Base-by-base conservation (phyloP, 1,140 invertebrate genomes). In the Belonocnema kinseyi region DNA sequence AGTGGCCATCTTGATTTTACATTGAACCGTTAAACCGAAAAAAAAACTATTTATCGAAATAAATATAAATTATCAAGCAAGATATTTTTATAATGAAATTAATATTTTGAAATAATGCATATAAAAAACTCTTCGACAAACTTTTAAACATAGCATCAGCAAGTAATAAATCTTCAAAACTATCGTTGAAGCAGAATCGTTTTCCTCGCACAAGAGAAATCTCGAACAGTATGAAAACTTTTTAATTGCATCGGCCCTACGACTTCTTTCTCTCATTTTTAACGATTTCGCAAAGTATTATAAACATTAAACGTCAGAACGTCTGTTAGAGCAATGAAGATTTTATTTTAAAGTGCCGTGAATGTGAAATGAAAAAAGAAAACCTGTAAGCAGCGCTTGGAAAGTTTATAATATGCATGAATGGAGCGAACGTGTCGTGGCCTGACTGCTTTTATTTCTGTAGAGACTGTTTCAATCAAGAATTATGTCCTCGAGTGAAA, bases 401-500 rank as follows among this genome's bases (percentile, higher is more conserved):
- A n/a, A 40, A 66, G 26, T 66, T 40, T 66, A 66, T 66, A 26
- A 14, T 33, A 14, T 61, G 26, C 61, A 66, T 66, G 61, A 66
- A 66, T 66, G 21, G 21, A 66, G 61, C 33, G 61, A 66, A 40
- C 61, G 61, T 66, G 61, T 66, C 61, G 14, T 46, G 33, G 61
- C 26, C 33, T 66, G 61, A 66, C 26, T 66, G 61, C 61, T 66
- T 66, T 66, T 66, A 66, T 66, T 66, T 66, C 61, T 33, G 61
- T 46, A 14, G 61, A 66, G 61, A 66, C 61, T 66, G 61, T 66
- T 66, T 66, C 61, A 66, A 66, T 66, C 61, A 46, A 66, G 61
- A 66, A 66, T 66, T 66, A 66, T 46, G 40, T 66, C 61, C 33
- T 66, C 61, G 61, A 66, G 61, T 66, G 61, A 66, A 66, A 66